Conservation (phyloP, 2,797 vertebrate genomes). For the Sebastes goodei region DNA sequence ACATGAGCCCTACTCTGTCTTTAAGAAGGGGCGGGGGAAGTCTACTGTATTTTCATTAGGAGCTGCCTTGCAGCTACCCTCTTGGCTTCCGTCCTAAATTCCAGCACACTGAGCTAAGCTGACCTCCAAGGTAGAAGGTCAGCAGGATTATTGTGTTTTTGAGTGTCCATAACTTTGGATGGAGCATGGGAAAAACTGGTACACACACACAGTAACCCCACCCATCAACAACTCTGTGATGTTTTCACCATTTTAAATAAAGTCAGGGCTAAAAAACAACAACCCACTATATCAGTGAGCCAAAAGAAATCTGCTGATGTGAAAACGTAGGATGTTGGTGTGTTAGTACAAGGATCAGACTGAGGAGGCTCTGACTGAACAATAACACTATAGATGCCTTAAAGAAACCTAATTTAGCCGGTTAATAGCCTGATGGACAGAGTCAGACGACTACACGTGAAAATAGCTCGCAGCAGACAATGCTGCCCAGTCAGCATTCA, state of each 20-base stretch:
- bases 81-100: slow-evolving; percentile 27
- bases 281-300: too few species aligned
- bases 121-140: slow-evolving; percentile 1
- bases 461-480: slow-evolving; percentile 52
- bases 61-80: not conserved
- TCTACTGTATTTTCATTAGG: slow-evolving; percentile 20
- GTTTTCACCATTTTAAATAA: not conserved
- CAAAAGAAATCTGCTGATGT: not conserved
- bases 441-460: slow-evolving; percentile 42
- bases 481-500: slow-evolving; percentile 47
- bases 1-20: slow-evolving; percentile 10
- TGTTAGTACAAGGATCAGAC: not conserved
- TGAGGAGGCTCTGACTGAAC: slow-evolving; percentile 22
- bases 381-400: slow-evolving; percentile 38
- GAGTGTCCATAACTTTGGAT: not conserved
- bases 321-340: not conserved
- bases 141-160: not conserved
- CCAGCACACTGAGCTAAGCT: slow-evolving; percentile 29
- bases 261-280: not conserved
- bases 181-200: not conserved
- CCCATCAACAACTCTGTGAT: not conserved
- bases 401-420: slow-evolving; percentile 54
- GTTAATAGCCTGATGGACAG: slow-evolving; percentile 31
- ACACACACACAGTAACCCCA: too few species aligned
- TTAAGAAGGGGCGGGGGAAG: not conserved